phyloP scores from a whole-genome alignment of 2,113 vertebrate genomes.

The Clarias magur region DNA sequence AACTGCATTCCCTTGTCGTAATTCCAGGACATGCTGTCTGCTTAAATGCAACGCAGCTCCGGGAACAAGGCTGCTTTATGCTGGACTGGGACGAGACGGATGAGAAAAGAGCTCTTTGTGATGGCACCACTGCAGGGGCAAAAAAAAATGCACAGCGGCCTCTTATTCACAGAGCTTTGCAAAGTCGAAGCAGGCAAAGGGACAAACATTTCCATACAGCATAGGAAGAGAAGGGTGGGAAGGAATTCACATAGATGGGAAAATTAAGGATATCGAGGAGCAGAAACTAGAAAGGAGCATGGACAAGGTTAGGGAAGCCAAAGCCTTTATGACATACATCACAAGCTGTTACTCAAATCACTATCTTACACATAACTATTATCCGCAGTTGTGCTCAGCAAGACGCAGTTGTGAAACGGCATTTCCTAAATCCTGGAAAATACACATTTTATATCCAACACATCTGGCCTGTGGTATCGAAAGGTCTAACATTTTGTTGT shows the following conservation, averaged over 20 bases:
- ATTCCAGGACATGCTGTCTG: conserved; percentile 18
- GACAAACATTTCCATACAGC: neutral
- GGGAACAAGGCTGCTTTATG: conserved; percentile 31
- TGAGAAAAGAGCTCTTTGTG: conserved; percentile 3
- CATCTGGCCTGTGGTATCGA: neutral
- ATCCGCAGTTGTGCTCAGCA: neutral
- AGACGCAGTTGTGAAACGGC: too few relatives aligned
- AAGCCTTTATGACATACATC: neutral
- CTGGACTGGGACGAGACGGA: neutral
- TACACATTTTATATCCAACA: neutral
- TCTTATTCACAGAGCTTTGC: neutral
- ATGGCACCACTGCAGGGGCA: neutral
- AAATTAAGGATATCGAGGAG: neutral
- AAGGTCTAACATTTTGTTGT: too few relatives aligned
- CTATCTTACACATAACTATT: neutral
- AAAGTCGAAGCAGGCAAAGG: neutral
- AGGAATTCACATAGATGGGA: neutral
- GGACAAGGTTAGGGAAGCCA: neutral
- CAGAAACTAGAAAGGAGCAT: neutral
- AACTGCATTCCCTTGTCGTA: conserved; percentile 28
- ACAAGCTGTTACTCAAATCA: neutral
- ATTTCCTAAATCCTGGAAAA: neutral
- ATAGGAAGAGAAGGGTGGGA: neutral
- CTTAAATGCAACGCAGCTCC: neutral
- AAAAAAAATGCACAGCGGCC: neutral